A percentile compares a stretch with the other conserved stretches of the same genome.
phyloP scores from a whole-genome alignment of 2,797 vertebrate species.

The Astyanax mexicanus region DNA sequence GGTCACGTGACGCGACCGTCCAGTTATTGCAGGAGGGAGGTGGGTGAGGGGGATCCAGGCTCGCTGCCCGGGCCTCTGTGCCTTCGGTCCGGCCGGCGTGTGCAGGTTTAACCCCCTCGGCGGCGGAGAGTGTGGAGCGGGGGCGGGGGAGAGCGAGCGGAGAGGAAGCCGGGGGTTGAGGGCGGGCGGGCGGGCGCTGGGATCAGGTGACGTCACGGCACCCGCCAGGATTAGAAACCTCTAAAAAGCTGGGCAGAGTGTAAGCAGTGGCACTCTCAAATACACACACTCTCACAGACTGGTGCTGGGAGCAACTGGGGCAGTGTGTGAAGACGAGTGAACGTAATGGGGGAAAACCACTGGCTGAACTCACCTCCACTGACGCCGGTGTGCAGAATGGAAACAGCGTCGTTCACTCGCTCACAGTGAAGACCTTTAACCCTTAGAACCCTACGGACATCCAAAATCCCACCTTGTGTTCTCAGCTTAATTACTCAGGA shows the following conservation, averaged over 20 bases:
- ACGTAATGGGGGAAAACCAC: neutral
- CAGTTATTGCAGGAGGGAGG: slow-evolving; percentile 77
- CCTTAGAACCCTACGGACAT: too few relatives aligned
- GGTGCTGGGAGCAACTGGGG: neutral
- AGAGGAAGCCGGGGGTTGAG: slow-evolving; percentile 54
- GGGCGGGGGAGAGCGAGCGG: slow-evolving; percentile 76
- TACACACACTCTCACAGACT: neutral
- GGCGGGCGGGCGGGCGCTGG: slow-evolving; percentile 25
- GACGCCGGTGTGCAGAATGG: neutral
- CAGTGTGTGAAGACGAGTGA: neutral
- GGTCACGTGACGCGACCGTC: slow-evolving; percentile 86
- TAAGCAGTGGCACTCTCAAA: neutral
- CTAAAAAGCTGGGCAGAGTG: slow-evolving; percentile 85
- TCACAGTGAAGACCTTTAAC: neutral
- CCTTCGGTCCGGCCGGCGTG: slow-evolving; percentile 31
- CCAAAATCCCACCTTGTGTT: too few relatives aligned
- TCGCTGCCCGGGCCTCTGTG: slow-evolving; percentile 34
- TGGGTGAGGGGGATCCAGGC: slow-evolving; percentile 48
- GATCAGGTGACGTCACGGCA: slow-evolving; percentile 88
- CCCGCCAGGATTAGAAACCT: slow-evolving; percentile 98
- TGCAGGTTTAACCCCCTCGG: slow-evolving; percentile 76
- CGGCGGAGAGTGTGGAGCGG: slow-evolving; percentile 67
- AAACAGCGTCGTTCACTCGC: neutral
- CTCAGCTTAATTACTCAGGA: too few relatives aligned
- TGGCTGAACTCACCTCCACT: neutral